Base-by-base conservation (phyloP, 1,140 invertebrate genomes). In the Drosophila equinoxialis region DNA sequence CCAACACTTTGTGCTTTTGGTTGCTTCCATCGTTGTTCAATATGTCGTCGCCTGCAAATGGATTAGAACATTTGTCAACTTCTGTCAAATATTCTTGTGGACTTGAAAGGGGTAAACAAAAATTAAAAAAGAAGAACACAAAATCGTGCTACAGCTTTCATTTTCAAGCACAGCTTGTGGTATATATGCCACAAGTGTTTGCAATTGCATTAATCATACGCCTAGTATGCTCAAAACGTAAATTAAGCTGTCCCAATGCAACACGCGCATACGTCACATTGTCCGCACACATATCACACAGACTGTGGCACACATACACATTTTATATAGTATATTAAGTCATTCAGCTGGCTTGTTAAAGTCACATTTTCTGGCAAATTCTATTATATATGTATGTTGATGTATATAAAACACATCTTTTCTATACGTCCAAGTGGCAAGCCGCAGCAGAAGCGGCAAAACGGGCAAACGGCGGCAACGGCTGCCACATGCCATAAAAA, bases 121-220 rank as follows among this genome's bases (percentile, higher is more conserved):
- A 26, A 13, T 3, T 26, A 26, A 4, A 26, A 26, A 13, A 11
- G 11, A 39, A 39, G 3, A 39, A 39, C 0, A 37, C 1, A 37
- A 30, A 37, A 55, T 37, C 60, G 55, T 35, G 64, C 37, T 48
- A 48, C 42, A 39, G 1, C 11, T 39, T 39, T 8, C 37, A 10
- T 10, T 11, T 37, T 37, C 5, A 10, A 10, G 35, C 37, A 30
- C 30, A 30, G 30, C 30, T 30, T 30, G 30, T 30, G 30, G 30
- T 6, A 13, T 54, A 67, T 67, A 78, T 65, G 82, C 82, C 74
- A 86, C 82, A 86, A 86, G 83, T 87, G 82, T 83, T 65, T 55
- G 84, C 84, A 87, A 77, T 87, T 89, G 30, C 69, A 86, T 87
- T 74, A 77, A 77, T 86, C 76, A 86, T 83, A 82, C 75, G 82